Percentiles rank a stretch among this genome's conserved stretches.
Evolutionary conservation across 2,797 vertebrate species (phyloP).

Genomic region (Oryzias dopingdopingensis): DNA sequence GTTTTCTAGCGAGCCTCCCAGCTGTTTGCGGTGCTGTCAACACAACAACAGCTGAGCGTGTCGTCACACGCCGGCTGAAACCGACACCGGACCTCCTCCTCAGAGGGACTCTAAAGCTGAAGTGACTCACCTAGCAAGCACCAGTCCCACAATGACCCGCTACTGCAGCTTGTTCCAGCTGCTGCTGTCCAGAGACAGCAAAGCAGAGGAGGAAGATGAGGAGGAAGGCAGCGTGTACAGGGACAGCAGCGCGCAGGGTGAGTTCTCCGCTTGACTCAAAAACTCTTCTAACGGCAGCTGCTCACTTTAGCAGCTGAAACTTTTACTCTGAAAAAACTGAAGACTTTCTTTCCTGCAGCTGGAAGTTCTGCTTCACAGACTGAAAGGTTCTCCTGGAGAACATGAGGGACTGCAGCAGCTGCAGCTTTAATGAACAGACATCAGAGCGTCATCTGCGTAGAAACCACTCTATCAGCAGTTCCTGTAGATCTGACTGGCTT

Average conservation of each 20-base stretch:
- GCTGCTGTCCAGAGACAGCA: conserved; percentile 39
- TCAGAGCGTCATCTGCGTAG: no score
- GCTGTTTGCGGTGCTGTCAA: background rate
- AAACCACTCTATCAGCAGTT: no score
- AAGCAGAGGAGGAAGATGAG: conserved; percentile 28
- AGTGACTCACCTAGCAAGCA: no score
- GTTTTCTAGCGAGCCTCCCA: background rate
- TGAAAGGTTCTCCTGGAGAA: no score
- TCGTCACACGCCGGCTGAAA: conserved; percentile 1
- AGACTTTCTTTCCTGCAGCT: no score
- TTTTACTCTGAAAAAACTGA: no score
- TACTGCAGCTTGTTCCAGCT: conserved; percentile 46
- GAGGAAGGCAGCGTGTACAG: conserved; percentile 30
- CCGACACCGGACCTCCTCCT: conserved; percentile 4
- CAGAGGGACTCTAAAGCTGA: background rate
- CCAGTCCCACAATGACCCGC: conserved; percentile 35
- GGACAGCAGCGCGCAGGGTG: conserved; percentile 33
- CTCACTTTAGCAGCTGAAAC: no score
- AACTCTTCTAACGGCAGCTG: no score
- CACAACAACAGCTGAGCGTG: background rate
- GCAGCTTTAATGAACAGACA: no score
- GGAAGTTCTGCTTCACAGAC: no score
- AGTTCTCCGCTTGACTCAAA: conserved; percentile 1
- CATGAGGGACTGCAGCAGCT: no score
- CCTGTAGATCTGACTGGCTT: no score